Base-by-base conservation (phyloP, 2,797 vertebrate species). In the Miopithecus talapoin region DNA sequence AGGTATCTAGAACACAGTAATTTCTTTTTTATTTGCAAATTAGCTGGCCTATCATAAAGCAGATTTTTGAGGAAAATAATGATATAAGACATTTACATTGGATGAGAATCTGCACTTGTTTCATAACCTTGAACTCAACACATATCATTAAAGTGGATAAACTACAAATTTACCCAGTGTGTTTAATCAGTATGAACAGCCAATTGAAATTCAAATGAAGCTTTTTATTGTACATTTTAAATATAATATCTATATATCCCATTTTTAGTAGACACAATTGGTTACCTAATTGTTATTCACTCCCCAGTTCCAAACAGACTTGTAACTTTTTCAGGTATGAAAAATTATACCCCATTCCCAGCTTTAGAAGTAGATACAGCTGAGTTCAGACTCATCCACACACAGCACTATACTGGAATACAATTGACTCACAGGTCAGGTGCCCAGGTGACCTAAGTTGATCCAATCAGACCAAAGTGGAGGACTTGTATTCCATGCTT, bases 11-110 rank as follows among this genome's bases (percentile, higher is more conserved):
- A 92, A 53, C 72, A 14, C 1, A 48, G 10, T 83, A 39, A 48
- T 70, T 89, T 79, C 5, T 95, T 94, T 57, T 57, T 64, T 9
- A 30, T 57, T 93, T 96, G n/a, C 17, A 87, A 86, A 85, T 72
- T 94, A 91, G 84, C 28, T n/a, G 74, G 28, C n/a, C 57, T 72
- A 43, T 43, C 57, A 87, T 93, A 96, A 90, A 2, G 12, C 76
- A 87, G 28, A 41, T 94, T 72, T 74, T 93, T 84, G 11, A 59
- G 78, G 16, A 61, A 4, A 36, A 50, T 26, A 80, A 30, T 36
- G 78, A 55, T 72, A 7, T 46, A 24, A 91, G 39, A 70, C 46
- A 53, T 61, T 75, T 80, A 80, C 75, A 24, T 48, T 93, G 14
- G 10, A 41, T 89, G 53, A 95, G 59, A 59, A 84, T 89, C 86